These are phyloP conservation scores for Dendrocincla tyrannina DNA, from an alignment of 2,797 vertebrate species.

Conservation along the genomic window DNA sequence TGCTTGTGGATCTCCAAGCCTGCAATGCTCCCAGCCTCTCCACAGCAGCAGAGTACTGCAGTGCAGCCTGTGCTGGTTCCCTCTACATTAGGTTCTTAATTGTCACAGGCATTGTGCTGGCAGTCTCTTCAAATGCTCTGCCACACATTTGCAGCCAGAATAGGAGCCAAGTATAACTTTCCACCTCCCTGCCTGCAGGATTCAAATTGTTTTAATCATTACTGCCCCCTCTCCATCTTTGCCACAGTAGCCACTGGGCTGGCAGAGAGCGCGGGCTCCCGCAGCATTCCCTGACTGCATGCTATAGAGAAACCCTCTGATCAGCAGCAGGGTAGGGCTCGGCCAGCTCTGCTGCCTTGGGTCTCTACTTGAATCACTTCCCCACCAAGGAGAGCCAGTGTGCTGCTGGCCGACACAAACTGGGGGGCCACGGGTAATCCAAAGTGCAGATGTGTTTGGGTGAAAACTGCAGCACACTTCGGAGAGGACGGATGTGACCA, in stretches of 20 bases:
- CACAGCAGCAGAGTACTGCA: background rate
- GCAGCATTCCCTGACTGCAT: accelerated
- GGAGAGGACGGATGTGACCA: accelerated
- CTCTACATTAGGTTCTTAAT: background rate
- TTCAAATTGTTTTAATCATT: background rate
- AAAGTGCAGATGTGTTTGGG: background rate
- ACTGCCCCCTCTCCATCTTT: background rate
- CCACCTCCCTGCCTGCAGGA: background rate
- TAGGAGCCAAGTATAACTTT: background rate
- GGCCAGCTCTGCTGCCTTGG: background rate
- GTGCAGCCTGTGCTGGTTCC: accelerated
- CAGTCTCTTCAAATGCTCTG: background rate
- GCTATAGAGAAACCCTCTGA: accelerated
- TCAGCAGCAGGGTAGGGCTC: background rate
- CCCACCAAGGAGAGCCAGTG: background rate
- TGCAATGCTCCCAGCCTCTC: background rate
- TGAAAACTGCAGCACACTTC: background rate
- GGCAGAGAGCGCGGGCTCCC: background rate
- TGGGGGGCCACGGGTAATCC: background rate
- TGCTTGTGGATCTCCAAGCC: background rate
- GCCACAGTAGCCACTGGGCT: background rate
- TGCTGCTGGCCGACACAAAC: background rate
- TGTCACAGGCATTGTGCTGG: background rate
- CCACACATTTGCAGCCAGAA: background rate
- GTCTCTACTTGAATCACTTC: background rate